Conservation (phyloP, 2,113 vertebrate genomes). For the Tenebrosternarchus preto region DNA sequence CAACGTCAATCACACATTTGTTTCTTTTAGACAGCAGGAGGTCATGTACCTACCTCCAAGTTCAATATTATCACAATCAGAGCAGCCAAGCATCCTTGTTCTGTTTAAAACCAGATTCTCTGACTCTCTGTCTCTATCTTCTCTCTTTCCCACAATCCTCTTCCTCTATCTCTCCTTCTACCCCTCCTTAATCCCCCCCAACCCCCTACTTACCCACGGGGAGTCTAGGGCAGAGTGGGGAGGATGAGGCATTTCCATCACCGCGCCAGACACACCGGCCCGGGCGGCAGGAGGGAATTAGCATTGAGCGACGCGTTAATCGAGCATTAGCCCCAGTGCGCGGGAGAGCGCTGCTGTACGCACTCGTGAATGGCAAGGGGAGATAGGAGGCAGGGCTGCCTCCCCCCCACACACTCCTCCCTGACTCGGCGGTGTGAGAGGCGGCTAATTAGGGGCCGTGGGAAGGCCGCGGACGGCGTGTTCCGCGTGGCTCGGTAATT, state of each 20-base stretch:
- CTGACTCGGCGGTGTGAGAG: slow-evolving; percentile 45
- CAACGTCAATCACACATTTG: slow-evolving; percentile 43
- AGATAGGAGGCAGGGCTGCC: slow-evolving; percentile 36
- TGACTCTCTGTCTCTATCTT: background rate
- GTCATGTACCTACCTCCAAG: slow-evolving; percentile 5
- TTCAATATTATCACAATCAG: background rate
- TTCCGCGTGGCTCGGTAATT: slow-evolving; percentile 47
- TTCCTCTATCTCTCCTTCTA: slow-evolving; percentile 1
- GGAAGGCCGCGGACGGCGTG: slow-evolving; percentile 42
- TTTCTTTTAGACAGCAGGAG: slow-evolving; percentile 53
- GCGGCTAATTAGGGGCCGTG: slow-evolving; percentile 52
- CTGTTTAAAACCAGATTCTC: slow-evolving; percentile 29
- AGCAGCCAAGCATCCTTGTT: background rate
- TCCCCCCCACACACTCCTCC: slow-evolving; percentile 24
- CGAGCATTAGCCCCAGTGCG: slow-evolving; percentile 23
- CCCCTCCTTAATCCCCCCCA: background rate
- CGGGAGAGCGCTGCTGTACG: slow-evolving; percentile 21
- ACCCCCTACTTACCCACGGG: background rate
- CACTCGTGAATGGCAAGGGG: slow-evolving; percentile 6
- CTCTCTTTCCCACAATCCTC: background rate
- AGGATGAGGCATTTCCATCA: slow-evolving; percentile 34
- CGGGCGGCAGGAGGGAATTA: slow-evolving; percentile 12
- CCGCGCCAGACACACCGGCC: slow-evolving; percentile 27
- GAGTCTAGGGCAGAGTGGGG: background rate
- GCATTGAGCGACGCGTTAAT: slow-evolving; percentile 35